phyloP scores from a whole-genome alignment of 2,888 invertebrate species.

The Lysandra coridon region DNA sequence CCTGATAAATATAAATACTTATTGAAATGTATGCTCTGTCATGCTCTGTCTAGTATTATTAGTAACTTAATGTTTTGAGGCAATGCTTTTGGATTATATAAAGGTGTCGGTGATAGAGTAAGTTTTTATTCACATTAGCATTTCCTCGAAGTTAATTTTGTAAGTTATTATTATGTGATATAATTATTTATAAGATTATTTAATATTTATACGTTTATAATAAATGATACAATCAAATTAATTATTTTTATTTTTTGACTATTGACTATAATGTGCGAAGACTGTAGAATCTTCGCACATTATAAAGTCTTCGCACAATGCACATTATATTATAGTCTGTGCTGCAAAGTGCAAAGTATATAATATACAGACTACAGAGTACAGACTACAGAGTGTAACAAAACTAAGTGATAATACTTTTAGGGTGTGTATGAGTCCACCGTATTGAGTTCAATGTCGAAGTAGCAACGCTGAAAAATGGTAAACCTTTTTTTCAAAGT shows the following conservation, averaged over 20 bases:
- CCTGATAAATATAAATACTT: background rate
- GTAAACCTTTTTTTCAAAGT: too few relatives aligned
- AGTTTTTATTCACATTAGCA: slow-evolving; percentile 53
- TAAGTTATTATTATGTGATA: slow-evolving; percentile 26
- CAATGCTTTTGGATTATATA: slow-evolving; percentile 35
- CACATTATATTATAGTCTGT: too few relatives aligned
- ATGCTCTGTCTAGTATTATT: slow-evolving; percentile 27
- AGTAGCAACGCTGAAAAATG: too few relatives aligned
- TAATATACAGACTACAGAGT: too few relatives aligned
- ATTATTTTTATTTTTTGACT: background rate
- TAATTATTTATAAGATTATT: slow-evolving; percentile 23
- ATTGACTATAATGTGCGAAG: too few relatives aligned
- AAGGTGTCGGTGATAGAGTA: slow-evolving; percentile 34
- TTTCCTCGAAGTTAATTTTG: slow-evolving; percentile 61
- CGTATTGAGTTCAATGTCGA: too few relatives aligned
- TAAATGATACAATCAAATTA: background rate
- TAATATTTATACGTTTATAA: slow-evolving; percentile 27
- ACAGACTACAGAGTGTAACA: too few relatives aligned
- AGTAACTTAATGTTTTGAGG: slow-evolving; percentile 33
- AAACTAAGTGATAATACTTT: too few relatives aligned
- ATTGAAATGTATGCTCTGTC: background rate
- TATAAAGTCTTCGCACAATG: too few relatives aligned
- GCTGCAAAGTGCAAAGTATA: too few relatives aligned
- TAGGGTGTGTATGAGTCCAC: too few relatives aligned
- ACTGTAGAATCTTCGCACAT: too few relatives aligned